Conservation (phyloP, 2,797 vertebrate genomes). For the Schizopygopsis pylzovi region DNA sequence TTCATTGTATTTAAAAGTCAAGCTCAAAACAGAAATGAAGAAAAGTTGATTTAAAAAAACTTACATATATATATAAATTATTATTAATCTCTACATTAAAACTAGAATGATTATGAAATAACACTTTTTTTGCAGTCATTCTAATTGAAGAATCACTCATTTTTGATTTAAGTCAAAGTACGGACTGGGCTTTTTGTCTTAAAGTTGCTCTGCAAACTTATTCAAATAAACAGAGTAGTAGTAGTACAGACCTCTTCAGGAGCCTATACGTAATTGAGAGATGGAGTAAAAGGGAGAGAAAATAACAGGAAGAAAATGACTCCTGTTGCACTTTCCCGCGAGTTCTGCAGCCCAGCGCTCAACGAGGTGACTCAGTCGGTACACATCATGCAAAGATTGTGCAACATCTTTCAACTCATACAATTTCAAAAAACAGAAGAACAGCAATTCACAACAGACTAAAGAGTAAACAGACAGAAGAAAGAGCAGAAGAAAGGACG, state of each 20-base stretch:
- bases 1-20: not conserved
- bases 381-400: conserved; percentile 43
- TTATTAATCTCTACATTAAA: not conserved
- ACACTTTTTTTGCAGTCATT: not conserved
- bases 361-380: not conserved
- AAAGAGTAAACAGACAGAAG: conserved; percentile 17
- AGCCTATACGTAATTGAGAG: not conserved
- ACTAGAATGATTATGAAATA: not conserved
- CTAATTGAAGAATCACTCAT: not conserved
- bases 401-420: conserved; percentile 22
- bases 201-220: not conserved
- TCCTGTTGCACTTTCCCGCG: conserved; percentile 17
- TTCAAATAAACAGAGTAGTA: too few species aligned
- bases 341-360: conserved; percentile 10
- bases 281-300: not conserved
- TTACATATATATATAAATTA: too few species aligned
- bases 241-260: not conserved
- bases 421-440: conserved; percentile 1
- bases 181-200: not conserved
- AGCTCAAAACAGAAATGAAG: conserved; percentile 1
- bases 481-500: not conserved
- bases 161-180: conserved; percentile 23
- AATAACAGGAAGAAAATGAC: not conserved
- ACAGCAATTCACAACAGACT: conserved; percentile 16
- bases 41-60: too few species aligned